These are phyloP conservation scores for Diplogasteroides magnus DNA, from an alignment of 1,140 invertebrate species.

Conservation along the genomic window DNA sequence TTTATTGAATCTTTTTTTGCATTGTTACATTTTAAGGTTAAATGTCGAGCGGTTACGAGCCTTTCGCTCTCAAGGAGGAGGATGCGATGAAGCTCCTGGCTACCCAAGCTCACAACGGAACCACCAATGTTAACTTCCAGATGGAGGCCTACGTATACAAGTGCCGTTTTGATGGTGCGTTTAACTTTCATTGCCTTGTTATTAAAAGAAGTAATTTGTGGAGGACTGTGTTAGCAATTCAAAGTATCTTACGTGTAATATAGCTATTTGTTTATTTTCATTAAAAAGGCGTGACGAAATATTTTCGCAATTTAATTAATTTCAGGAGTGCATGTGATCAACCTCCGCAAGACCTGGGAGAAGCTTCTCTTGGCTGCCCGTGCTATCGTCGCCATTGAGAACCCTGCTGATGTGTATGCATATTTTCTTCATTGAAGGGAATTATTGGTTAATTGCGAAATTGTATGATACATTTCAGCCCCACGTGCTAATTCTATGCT, in stretches of 20 bases:
- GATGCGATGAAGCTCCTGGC: conserved; percentile 97
- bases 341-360: conserved; percentile 93
- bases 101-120: conserved; percentile 84
- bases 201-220: no score
- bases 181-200: no score
- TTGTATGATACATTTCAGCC: no score
- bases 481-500: no score
- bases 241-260: no score
- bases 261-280: no score
- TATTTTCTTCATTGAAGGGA: no score
- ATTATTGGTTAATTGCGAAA: no score
- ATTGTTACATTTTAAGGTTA: neutral
- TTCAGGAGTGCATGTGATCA: conserved; percentile 81
- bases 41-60: conserved; percentile 27
- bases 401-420: conserved; percentile 90
- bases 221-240: no score
- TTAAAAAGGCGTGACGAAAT: no score
- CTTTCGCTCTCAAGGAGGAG: conserved; percentile 62
- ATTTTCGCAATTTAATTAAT: conserved; percentile 19
- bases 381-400: conserved; percentile 94
- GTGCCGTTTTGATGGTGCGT: conserved; percentile 76
- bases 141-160: conserved; percentile 92
- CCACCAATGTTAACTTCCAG: conserved; percentile 88
- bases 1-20: neutral
- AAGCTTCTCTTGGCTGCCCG: conserved; percentile 91